Base-by-base conservation (phyloP, 2,113 vertebrate genomes). In the Barnardius zonarius region DNA sequence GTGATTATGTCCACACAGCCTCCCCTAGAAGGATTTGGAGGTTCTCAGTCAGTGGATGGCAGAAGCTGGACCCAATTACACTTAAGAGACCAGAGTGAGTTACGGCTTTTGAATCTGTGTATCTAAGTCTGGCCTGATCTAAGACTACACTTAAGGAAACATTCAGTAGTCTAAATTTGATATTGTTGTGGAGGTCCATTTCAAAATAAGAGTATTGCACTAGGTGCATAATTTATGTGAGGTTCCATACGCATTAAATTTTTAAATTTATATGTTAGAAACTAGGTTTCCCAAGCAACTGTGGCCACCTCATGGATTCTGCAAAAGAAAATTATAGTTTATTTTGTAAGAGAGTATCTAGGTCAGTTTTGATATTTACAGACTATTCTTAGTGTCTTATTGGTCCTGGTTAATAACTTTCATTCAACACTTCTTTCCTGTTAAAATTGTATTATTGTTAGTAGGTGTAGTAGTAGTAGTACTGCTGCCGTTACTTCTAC, bases 281-380 rank as follows among this genome's bases (percentile, higher is more conserved):
- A 78, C 10, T 70, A 10, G 10, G n/a, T 93, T 92, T 88, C 68
- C 59, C 57, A 83, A 77, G 67, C 43, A 92, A 68, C 79, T 92
- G 86, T 90, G 83, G 94, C 88, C 91, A 94, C 93, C 91, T 94
- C 88, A 91, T 95, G 94, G 86, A 94, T 86, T 92, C 59, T 68
- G 44, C 43, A 79, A 64, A 85, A 59, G 30, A 44, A 94, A 63
- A 72, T 49, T 6, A 1, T 24, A 33, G 48, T 64, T 80, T 66
- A 14, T 62, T 12, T 44, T 51, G 5, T 39, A 35, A 55, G 18
- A 59, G 16, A 33, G 11, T 48, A 62, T 7, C 5, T 57, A 43
- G n/a, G 49, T 44, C 6, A 54, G 13, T 86, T 83, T 79, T 69
- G 7, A 35, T 77, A 51, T 43, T 55, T 86, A 80, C 55, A 48